Evolutionary conservation across 2,888 invertebrate species (phyloP).

Genomic region (Neocrepidodera transversa): DNA sequence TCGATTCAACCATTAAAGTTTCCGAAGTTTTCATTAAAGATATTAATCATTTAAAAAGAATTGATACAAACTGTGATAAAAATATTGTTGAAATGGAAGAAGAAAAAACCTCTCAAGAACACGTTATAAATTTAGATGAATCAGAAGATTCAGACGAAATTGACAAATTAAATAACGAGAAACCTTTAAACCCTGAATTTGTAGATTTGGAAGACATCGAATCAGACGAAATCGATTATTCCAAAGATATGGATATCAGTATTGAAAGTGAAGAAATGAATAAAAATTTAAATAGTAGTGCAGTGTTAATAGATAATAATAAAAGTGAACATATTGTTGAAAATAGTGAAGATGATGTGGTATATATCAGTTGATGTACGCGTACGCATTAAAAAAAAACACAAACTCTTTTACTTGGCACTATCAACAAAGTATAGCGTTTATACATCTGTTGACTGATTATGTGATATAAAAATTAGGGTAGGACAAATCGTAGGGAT

Average conservation of each 20-base stretch:
- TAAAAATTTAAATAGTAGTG: background rate
- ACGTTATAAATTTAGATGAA: conserved; percentile 9
- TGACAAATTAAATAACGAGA: background rate
- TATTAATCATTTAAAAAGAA: background rate
- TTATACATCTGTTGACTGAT: no score
- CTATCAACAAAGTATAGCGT: no score
- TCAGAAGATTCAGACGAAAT: background rate
- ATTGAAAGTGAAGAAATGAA: background rate
- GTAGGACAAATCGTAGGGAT: background rate
- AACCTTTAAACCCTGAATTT: background rate
- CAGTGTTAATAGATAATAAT: background rate
- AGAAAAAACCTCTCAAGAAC: no score
- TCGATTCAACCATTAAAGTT: background rate
- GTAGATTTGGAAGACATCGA: no score
- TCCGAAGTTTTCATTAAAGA: background rate
- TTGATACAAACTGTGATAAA: background rate
- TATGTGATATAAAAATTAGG: background rate
- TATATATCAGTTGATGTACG: background rate
- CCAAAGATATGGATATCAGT: background rate
- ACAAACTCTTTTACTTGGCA: no score
- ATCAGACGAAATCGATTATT: background rate
- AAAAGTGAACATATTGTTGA: no score
- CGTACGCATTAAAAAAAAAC: no score
- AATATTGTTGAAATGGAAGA: background rate
- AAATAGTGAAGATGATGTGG: background rate